Conservation (phyloP, 2,888 invertebrate genomes). For the Drosophila dives region DNA sequence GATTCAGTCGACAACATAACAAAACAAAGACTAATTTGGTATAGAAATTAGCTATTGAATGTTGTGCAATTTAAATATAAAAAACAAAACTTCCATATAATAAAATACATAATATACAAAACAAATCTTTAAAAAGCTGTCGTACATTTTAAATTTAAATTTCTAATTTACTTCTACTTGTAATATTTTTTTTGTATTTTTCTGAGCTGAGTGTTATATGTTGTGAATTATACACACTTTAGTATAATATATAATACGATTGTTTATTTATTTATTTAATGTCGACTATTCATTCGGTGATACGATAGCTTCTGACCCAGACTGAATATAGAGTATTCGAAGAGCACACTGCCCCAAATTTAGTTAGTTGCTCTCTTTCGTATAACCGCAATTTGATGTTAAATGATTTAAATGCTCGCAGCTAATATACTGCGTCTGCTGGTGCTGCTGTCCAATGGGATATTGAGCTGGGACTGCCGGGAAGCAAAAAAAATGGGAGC, state of each 20-base stretch:
- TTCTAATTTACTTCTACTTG: background rate
- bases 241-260: no score
- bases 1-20: conserved; percentile 33
- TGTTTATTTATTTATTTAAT: no score
- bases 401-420: conserved; percentile 54
- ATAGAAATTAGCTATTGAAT: background rate
- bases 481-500: conserved; percentile 48
- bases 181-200: background rate
- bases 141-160: background rate
- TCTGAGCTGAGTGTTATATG: background rate
- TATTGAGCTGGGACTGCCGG: conserved; percentile 52
- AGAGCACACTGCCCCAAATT: background rate
- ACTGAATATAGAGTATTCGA: conserved; percentile 2
- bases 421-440: conserved; percentile 66
- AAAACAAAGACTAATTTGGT: background rate
- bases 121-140: background rate
- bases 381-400: conserved; percentile 18
- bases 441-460: conserved; percentile 61
- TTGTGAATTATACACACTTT: no score
- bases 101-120: background rate
- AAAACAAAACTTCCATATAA: background rate
- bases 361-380: conserved; percentile 3
- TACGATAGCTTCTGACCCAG: background rate
- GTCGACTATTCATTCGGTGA: background rate
- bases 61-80: background rate